These are phyloP conservation scores for Zygothrica quintamaculata DNA, from an alignment of 2,888 invertebrate genomes.

Conservation along the genomic window DNA sequence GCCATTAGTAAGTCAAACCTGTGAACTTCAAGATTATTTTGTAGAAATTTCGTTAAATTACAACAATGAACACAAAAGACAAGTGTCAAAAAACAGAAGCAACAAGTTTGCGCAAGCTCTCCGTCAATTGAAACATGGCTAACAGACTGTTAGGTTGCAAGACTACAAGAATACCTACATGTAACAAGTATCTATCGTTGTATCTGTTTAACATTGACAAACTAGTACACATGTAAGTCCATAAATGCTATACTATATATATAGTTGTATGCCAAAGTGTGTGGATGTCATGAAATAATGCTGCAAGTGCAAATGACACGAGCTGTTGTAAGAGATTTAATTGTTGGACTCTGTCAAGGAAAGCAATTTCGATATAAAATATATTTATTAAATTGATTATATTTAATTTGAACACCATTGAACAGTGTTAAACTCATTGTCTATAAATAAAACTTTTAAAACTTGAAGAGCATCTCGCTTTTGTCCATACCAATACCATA, in stretches of 20 bases:
- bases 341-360: background rate
- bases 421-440: slow-evolving; percentile 5
- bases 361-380: background rate
- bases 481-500: background rate
- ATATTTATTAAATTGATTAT: slow-evolving; percentile 10
- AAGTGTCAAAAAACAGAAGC: slow-evolving; percentile 25
- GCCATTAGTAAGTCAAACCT: background rate
- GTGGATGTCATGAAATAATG: slow-evolving; percentile 26
- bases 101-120: slow-evolving; percentile 17
- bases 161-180: background rate
- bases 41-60: slow-evolving; percentile 28
- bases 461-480: background rate
- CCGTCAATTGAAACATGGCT: background rate
- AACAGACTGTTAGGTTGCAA: background rate
- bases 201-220: slow-evolving; percentile 26
- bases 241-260: background rate
- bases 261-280: slow-evolving; percentile 24
- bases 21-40: slow-evolving; percentile 17
- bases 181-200: slow-evolving; percentile 3
- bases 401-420: slow-evolving; percentile 5
- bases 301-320: slow-evolving; percentile 20
- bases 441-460: background rate
- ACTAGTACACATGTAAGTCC: slow-evolving; percentile 9
- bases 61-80: slow-evolving; percentile 15
- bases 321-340: background rate